These are phyloP conservation scores for Stichopus chloronotus DNA, from an alignment of 35 echinoderm and acorn worm genomes.

Conservation along the genomic window DNA sequence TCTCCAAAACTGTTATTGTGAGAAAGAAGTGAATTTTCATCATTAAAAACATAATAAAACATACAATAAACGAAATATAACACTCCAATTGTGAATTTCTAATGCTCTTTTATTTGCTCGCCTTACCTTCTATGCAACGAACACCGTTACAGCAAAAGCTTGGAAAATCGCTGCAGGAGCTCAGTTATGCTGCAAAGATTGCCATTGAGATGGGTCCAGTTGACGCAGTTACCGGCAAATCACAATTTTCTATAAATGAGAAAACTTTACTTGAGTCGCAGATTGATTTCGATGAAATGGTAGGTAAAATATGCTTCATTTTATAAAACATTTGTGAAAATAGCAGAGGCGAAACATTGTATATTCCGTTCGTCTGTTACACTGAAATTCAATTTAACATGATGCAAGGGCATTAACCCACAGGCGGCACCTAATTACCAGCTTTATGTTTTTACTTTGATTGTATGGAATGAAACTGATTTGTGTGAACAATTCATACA, in stretches of 20 bases:
- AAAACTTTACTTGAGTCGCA: conserved; percentile 57
- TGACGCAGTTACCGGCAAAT: conserved; percentile 73
- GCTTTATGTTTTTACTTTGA: background rate
- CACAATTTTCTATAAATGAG: conserved; percentile 69
- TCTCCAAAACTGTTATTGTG: too few species aligned
- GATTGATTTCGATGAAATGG: conserved; percentile 62
- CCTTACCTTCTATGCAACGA: too few species aligned
- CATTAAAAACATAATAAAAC: too few species aligned
- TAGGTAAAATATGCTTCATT: conserved; percentile 32
- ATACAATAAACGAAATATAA: too few species aligned
- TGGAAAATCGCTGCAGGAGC: conserved; percentile 32
- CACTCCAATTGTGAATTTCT: too few species aligned
- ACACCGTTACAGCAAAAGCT: background rate
- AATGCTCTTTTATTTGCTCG: too few species aligned
- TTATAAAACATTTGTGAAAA: background rate
- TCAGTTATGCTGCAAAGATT: conserved; percentile 70
- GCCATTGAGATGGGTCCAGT: conserved; percentile 66
- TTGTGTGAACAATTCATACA: background rate
- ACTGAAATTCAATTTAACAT: background rate
- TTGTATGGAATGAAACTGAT: background rate
- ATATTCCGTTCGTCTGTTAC: background rate
- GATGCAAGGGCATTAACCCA: background rate
- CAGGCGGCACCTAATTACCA: background rate
- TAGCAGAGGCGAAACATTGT: background rate
- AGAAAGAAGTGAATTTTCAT: too few species aligned